These are phyloP conservation scores for Thamnaconus septentrionalis DNA, from an alignment of 2,113 vertebrate species.

Conservation along the genomic window DNA sequence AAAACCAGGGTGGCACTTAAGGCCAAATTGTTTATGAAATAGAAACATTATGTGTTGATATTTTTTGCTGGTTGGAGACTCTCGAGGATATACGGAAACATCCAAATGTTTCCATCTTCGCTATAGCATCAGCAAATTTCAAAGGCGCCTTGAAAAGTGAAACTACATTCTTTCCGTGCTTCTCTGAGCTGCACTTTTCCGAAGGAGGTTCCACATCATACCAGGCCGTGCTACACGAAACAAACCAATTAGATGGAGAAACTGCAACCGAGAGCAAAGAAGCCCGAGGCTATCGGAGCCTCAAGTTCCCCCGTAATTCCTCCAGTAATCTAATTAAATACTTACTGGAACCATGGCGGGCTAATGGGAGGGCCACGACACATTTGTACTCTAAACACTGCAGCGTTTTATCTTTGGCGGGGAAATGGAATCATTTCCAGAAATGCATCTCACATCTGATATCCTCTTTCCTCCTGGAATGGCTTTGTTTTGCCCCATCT, in stretches of 20 bases:
- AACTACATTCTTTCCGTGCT: too few relatives aligned
- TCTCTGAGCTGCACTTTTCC: slow-evolving; percentile 14
- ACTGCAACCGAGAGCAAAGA: slow-evolving; percentile 33
- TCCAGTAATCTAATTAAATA: slow-evolving; percentile 59
- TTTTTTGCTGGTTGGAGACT: too few relatives aligned
- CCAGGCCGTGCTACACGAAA: slow-evolving; percentile 37
- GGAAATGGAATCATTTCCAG: slow-evolving; percentile 61
- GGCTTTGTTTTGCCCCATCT: slow-evolving; percentile 55
- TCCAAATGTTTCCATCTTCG: too few relatives aligned
- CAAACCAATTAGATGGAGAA: slow-evolving; percentile 55
- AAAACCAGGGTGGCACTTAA: too few relatives aligned
- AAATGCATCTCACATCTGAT: slow-evolving; percentile 51
- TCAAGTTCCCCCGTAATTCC: slow-evolving; percentile 39
- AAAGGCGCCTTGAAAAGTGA: too few relatives aligned
- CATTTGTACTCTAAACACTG: slow-evolving; percentile 47
- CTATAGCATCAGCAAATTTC: too few relatives aligned
- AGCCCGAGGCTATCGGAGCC: slow-evolving; percentile 38
- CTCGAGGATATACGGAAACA: too few relatives aligned
- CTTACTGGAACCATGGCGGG: slow-evolving; percentile 59
- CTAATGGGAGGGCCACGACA: slow-evolving; percentile 57
- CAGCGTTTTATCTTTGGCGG: slow-evolving; percentile 52
- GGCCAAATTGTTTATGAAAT: too few relatives aligned
- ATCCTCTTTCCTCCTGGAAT: slow-evolving; percentile 46
- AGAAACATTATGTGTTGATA: too few relatives aligned
- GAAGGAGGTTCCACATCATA: slow-evolving; percentile 14